Base-by-base conservation (phyloP, 2,113 vertebrate genomes). In the Nothobranchius kuhntae region DNA sequence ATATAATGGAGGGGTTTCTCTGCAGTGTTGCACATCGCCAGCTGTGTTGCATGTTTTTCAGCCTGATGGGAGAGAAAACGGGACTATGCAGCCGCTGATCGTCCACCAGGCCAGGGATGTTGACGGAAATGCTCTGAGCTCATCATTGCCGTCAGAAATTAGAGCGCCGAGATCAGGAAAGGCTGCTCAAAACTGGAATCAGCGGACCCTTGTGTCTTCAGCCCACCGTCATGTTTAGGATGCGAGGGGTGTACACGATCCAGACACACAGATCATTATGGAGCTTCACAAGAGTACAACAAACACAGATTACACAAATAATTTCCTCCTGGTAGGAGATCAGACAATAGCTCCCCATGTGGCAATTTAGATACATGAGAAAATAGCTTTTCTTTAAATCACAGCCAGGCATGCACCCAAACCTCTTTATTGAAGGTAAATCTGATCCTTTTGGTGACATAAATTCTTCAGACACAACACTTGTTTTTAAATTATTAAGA, bases 1-100 rank as follows among this genome's bases (percentile, higher is more conserved):
- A 61, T 82, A 83, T 84, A 84, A 84, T 86, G 71, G 81, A n/a
- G 15, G 84, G 86, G 66, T 83, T 86, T 9, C 80, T 84, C 44
- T 24, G 63, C 52, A 72, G 13, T 12, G 36, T 50, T 75, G 50
- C 53, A 72, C 58, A 68, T 44, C 53, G 15, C 53, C 46, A 17
- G 55, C 59, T 9, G 21, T 60, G 65, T 47, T 58, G 73, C 26
- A 62, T 13, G 10, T 13, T 13, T 73, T 72, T 69, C 65, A 66
- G 26, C 30, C 44, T 30, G 58, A 67, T 62, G 47, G 36, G 51
- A 46, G 45, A 64, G 61, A 46, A 68, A 77, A 78, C 75, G 75
- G 53, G 70, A 71, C 35, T 36, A 53, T 80, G 62, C 75, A 81
- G 68, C 81, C 66, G 68, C 70, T 67, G 83, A 83, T 78, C 77